phyloP scores from a whole-genome alignment of 2,797 vertebrate species.

The Bucorvus abyssinicus region DNA sequence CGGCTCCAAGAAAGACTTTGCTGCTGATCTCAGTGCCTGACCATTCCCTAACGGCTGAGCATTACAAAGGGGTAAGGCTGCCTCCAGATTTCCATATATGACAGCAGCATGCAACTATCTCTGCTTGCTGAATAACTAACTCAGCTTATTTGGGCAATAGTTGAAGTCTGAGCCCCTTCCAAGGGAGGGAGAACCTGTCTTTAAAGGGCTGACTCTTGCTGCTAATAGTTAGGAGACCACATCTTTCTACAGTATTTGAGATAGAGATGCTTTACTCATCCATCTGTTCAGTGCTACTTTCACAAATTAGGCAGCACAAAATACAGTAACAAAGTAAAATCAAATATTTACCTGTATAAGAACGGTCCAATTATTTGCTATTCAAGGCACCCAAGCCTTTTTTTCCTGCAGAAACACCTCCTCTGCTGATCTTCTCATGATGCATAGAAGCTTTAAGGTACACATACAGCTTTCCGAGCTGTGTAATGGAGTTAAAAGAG shows the following conservation, averaged over 20 bases:
- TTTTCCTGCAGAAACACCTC: not conserved
- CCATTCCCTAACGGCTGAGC: not conserved
- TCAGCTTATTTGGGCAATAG: not conserved
- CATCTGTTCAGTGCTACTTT: not conserved
- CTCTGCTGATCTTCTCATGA: not conserved
- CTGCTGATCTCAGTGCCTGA: not conserved
- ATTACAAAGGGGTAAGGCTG: not conserved
- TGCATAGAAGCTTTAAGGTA: not conserved
- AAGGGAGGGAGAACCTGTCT: not conserved
- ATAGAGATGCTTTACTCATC: not conserved
- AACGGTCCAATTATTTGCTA: not conserved
- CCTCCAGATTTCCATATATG: not conserved
- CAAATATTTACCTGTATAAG: not conserved
- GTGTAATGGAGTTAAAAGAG: not conserved
- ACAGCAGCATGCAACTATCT: not conserved
- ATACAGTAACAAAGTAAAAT: not conserved
- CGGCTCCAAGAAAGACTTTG: rapidly evolving
- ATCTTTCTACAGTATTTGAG: not conserved
- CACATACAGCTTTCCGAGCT: not conserved
- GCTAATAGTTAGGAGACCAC: not conserved
- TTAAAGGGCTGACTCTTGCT: not conserved
- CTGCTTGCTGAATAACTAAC: not conserved
- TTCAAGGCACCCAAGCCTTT: not conserved
- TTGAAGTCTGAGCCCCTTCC: not conserved
- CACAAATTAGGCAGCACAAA: not conserved